phyloP scores from a whole-genome alignment of 35 echinoderm and acorn worm genomes.

The Lytechinus pictus region DNA sequence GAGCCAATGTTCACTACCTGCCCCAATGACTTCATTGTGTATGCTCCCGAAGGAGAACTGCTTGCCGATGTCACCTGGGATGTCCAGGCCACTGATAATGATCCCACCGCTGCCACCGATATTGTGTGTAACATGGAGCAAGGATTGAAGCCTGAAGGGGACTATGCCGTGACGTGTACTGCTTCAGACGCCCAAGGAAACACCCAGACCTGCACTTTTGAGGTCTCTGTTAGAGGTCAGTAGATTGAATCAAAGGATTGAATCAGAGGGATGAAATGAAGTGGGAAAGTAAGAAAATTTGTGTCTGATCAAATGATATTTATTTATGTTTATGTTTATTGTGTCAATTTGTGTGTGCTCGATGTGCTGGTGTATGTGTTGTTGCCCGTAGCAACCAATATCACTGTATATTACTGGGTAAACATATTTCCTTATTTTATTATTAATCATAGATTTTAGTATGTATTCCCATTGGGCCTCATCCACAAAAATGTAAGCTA shows the following conservation, averaged over 20 bases:
- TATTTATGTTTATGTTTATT: too few species aligned
- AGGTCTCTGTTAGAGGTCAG: conserved; percentile 66
- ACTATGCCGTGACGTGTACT: conserved; percentile 56
- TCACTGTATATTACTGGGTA: too few species aligned
- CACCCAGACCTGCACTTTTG: conserved; percentile 56
- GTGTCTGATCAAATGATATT: too few species aligned
- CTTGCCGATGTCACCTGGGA: background rate
- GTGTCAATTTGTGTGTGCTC: too few species aligned
- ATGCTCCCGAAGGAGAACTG: conserved; percentile 12
- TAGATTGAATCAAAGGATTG: background rate
- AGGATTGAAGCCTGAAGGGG: conserved; percentile 37
- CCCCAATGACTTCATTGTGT: conserved; percentile 43
- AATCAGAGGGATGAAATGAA: too few species aligned
- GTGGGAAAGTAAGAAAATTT: too few species aligned
- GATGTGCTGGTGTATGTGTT: too few species aligned
- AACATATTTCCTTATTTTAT: too few species aligned
- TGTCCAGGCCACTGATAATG: conserved; percentile 46
- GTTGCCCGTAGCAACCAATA: too few species aligned
- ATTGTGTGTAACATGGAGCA: conserved; percentile 45
- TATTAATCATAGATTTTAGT: too few species aligned
- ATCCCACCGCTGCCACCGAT: conserved; percentile 21
- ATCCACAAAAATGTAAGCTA: too few species aligned
- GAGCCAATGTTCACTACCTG: conserved; percentile 23
- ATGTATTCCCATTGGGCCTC: too few species aligned
- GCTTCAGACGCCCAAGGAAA: conserved; percentile 64